A percentile compares a stretch with the other conserved stretches of the same genome.
Conservation (phyloP, 1,140 invertebrate species). For the Plectrocnemia conspersa region DNA sequence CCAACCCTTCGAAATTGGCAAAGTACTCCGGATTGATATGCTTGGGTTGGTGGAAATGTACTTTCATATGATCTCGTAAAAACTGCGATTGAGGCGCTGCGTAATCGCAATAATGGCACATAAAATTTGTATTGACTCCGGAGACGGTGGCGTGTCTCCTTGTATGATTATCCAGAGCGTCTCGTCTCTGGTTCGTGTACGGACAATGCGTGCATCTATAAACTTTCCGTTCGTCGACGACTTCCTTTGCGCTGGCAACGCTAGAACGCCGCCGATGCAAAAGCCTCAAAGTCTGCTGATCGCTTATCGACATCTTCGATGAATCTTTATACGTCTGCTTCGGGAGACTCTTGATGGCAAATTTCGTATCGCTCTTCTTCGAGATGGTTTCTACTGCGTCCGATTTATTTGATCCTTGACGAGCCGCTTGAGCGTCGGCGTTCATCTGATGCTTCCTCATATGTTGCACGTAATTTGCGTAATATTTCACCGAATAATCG, state of each 20-base stretch:
- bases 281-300: constrained; percentile 50
- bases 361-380: constrained; percentile 42
- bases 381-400: neutral
- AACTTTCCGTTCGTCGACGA: constrained; percentile 50
- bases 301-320: constrained; percentile 51
- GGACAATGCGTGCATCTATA: constrained; percentile 70
- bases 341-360: constrained; percentile 51
- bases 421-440: constrained; percentile 59
- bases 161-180: constrained; percentile 70
- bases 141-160: constrained; percentile 62
- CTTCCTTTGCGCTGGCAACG: constrained; percentile 47
- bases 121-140: constrained; percentile 55
- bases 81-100: constrained; percentile 73
- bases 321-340: constrained; percentile 44
- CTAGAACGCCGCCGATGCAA: constrained; percentile 39
- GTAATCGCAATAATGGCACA: constrained; percentile 81
- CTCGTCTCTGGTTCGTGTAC: constrained; percentile 67
- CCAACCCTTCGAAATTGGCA: constrained; percentile 54
- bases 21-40: constrained; percentile 58
- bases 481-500: constrained; percentile 85
- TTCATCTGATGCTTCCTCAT: constrained; percentile 70
- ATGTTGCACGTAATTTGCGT: constrained; percentile 77
- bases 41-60: constrained; percentile 66
- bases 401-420: constrained; percentile 39
- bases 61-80: constrained; percentile 71